Conservation (phyloP, 2,113 vertebrate genomes). For the Electrona antarctica region DNA sequence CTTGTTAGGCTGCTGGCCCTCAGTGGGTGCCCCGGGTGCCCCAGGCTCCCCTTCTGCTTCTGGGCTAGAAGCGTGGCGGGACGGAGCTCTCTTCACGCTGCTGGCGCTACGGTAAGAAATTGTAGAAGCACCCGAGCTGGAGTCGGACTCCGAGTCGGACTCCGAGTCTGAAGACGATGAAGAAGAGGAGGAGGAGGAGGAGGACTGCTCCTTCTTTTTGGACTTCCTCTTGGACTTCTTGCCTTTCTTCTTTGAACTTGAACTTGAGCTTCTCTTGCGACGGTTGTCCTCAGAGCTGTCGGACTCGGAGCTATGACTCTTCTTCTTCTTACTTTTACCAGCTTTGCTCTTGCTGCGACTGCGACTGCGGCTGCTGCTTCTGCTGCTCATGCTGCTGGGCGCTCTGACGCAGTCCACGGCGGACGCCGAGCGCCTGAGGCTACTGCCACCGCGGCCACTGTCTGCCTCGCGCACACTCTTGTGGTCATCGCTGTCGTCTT, state of each 20-base stretch:
- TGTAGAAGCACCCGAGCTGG: constrained; percentile 84
- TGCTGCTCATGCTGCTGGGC: constrained; percentile 68
- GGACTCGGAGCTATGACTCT: constrained; percentile 75
- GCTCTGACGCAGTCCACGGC: constrained; percentile 82
- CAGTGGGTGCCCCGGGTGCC: constrained; percentile 5
- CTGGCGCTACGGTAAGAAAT: constrained; percentile 88
- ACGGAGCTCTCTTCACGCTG: constrained; percentile 88
- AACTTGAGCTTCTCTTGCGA: constrained; percentile 72
- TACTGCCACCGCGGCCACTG: constrained; percentile 44
- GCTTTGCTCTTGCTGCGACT: constrained; percentile 63
- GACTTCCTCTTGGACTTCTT: constrained; percentile 90
- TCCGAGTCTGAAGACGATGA: constrained; percentile 62
- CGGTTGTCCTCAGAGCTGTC: constrained; percentile 70
- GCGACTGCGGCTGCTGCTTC: constrained; percentile 54
- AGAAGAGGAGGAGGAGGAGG: constrained; percentile 76
- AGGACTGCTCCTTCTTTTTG: constrained; percentile 79
- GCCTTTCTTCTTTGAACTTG: constrained; percentile 80
- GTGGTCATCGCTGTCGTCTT: constrained; percentile 70
- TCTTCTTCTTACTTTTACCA: constrained; percentile 72
- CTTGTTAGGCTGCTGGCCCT: constrained; percentile 61
- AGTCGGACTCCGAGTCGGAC: constrained; percentile 75
- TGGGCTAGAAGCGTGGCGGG: constrained; percentile 28
- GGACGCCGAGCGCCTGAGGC: constrained; percentile 85
- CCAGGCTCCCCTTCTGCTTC: constrained; percentile 61
- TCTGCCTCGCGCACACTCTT: constrained; percentile 67